A percentile compares a stretch with the other conserved stretches of the same genome.
phyloP scores from a whole-genome alignment of 2,888 invertebrate species.

The Salticus scenicus region DNA sequence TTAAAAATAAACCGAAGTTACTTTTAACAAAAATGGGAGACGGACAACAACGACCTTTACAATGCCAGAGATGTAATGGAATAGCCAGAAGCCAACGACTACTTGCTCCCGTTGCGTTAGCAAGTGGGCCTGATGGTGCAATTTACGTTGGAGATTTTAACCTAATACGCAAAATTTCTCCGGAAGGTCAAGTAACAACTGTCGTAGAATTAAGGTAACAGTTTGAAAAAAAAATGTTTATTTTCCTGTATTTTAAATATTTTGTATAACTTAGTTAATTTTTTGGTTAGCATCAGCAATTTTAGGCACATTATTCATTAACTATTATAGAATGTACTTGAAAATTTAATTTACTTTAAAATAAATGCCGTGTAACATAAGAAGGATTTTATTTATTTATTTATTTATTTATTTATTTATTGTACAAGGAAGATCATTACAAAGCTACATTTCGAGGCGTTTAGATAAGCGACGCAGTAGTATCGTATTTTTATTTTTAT shows the following conservation, averaged over 20 bases:
- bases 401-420: too few species aligned
- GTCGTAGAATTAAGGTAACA: conserved; percentile 88
- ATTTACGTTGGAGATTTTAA: conserved; percentile 98
- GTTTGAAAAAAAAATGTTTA: too few species aligned
- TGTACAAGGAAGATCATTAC: too few species aligned
- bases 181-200: conserved; percentile 91
- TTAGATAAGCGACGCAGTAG: too few species aligned
- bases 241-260: too few species aligned
- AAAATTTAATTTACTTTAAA: too few species aligned
- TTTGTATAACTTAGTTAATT: too few species aligned
- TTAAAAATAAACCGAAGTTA: conserved; percentile 85
- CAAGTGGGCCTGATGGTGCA: conserved; percentile 96
- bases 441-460: too few species aligned
- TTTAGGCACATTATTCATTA: background rate
- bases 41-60: conserved; percentile 88
- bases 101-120: conserved; percentile 93
- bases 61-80: conserved; percentile 81
- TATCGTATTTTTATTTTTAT: too few species aligned
- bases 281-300: too few species aligned
- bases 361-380: too few species aligned
- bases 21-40: conserved; percentile 94
- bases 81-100: conserved; percentile 89
- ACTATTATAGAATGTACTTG: background rate
- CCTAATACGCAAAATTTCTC: conserved; percentile 90
- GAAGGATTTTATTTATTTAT: too few species aligned